These are phyloP conservation scores for Epizoanthus illoricatus DNA, from an alignment of 92 coral and sea anemone genomes.

Conservation along the genomic window DNA sequence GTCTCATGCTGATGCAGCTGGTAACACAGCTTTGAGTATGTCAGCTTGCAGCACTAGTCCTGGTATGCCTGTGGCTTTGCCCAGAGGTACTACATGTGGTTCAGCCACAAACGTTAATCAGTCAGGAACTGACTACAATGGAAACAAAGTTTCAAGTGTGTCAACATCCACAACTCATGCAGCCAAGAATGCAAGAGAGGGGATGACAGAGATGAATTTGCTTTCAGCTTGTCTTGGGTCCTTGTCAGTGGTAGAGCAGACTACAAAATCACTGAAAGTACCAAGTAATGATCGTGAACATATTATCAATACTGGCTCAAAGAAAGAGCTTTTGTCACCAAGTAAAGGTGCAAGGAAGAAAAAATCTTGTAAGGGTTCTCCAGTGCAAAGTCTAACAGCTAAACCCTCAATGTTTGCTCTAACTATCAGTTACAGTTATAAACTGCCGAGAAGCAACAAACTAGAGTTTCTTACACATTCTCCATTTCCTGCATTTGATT, in stretches of 20 bases:
- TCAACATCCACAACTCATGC: not conserved
- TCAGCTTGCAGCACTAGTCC: not conserved
- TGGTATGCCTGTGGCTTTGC: not conserved
- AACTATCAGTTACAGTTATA: slow-evolving; percentile 51
- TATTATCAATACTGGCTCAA: not conserved
- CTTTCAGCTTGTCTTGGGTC: slow-evolving; percentile 33
- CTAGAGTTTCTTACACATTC: not conserved
- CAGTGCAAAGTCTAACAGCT: slow-evolving; percentile 27
- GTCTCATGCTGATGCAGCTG: not conserved
- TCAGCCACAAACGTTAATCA: not conserved
- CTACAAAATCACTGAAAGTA: not conserved
- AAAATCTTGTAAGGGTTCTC: not conserved
- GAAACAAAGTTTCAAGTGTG: not conserved
- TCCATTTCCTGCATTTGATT: slow-evolving; percentile 1
- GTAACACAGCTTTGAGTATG: not conserved
- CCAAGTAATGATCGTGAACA: not conserved
- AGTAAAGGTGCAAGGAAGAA: slow-evolving; percentile 1
- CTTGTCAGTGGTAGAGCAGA: slow-evolving; percentile 1
- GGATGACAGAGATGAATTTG: not conserved
- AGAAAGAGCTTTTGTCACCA: not conserved
- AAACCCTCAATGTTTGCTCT: slow-evolving; percentile 69
- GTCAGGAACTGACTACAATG: not conserved
- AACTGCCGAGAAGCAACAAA: slow-evolving; percentile 1
- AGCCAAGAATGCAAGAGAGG: not conserved
- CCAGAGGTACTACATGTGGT: not conserved